phyloP scores from a whole-genome alignment of 2,888 invertebrate genomes.

The Sarcophaga rosellei region DNA sequence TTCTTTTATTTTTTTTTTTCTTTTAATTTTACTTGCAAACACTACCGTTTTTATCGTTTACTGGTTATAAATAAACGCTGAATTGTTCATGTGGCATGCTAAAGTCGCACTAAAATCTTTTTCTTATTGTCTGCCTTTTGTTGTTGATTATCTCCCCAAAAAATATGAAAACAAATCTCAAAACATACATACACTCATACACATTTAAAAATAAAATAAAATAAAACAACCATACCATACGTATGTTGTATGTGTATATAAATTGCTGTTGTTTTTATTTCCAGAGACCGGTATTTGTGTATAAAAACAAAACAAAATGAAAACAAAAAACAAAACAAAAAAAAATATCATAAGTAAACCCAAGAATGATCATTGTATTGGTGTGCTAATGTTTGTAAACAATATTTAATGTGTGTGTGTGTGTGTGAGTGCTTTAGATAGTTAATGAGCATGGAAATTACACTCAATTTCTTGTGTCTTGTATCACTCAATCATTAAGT shows the following conservation, averaged over 20 bases:
- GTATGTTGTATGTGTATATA: neutral
- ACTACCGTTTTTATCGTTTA: neutral
- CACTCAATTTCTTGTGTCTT: slow-evolving; percentile 39
- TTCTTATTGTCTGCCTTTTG: slow-evolving; percentile 61
- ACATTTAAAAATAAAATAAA: slow-evolving; percentile 34
- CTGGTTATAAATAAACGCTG: slow-evolving; percentile 3
- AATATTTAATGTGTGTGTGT: neutral
- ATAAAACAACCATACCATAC: slow-evolving; percentile 1
- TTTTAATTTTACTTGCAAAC: neutral
- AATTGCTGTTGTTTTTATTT: slow-evolving; percentile 27
- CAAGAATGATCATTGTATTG: too few relatives aligned
- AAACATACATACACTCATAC: slow-evolving; percentile 9
- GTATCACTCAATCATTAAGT: too few relatives aligned
- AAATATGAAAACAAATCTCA: slow-evolving; percentile 49
- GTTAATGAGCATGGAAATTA: neutral
- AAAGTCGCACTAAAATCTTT: slow-evolving; percentile 65
- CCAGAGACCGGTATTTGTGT: slow-evolving; percentile 60
- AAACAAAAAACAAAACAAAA: neutral
- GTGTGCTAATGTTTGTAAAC: too few relatives aligned
- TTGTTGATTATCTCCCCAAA: slow-evolving; percentile 58
- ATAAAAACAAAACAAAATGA: neutral
- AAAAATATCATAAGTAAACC: too few relatives aligned
- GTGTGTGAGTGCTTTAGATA: slow-evolving; percentile 5
- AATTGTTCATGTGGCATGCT: slow-evolving; percentile 63
- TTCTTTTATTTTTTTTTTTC: slow-evolving; percentile 4